A percentile compares a stretch with the other conserved stretches of the same genome.
Conservation (phyloP, 2,113 vertebrate species). For the Loxodonta africana region DNA sequence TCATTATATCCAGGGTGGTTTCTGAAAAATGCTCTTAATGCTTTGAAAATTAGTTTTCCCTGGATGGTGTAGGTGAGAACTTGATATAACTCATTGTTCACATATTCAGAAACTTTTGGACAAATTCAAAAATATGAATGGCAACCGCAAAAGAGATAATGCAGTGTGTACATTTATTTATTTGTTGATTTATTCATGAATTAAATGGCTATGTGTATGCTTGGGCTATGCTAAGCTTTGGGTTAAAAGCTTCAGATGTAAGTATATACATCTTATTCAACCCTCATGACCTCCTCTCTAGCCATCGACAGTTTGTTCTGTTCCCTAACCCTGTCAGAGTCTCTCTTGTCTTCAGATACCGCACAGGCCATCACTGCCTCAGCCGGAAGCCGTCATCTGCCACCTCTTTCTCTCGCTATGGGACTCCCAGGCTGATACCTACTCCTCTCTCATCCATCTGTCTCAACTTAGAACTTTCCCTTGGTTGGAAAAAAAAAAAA, state of each 20-base stretch:
- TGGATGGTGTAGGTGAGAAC: background rate
- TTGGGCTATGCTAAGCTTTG: background rate
- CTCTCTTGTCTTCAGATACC: background rate
- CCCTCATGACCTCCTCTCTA: background rate
- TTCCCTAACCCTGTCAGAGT: background rate
- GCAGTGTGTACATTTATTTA: background rate
- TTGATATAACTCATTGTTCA: background rate
- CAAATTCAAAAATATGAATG: background rate
- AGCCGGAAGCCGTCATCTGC: background rate
- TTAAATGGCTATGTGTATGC: background rate
- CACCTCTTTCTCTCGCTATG: fast-evolving
- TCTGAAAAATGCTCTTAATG: background rate
- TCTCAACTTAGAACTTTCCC: background rate
- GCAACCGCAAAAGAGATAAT: background rate
- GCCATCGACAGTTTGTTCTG: background rate
- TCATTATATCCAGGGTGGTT: fast-evolving
- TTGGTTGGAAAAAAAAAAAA: background rate
- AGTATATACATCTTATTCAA: background rate
- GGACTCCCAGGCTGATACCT: too few species aligned
- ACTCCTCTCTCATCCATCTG: background rate
- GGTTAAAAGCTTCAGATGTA: background rate
- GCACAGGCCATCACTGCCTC: background rate
- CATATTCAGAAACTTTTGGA: background rate
- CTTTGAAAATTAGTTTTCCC: background rate
- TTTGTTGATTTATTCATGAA: background rate